A percentile compares a stretch with the other conserved stretches of the same genome.
Conservation (phyloP, 2,888 invertebrate species). For the Orthosia cruda region DNA sequence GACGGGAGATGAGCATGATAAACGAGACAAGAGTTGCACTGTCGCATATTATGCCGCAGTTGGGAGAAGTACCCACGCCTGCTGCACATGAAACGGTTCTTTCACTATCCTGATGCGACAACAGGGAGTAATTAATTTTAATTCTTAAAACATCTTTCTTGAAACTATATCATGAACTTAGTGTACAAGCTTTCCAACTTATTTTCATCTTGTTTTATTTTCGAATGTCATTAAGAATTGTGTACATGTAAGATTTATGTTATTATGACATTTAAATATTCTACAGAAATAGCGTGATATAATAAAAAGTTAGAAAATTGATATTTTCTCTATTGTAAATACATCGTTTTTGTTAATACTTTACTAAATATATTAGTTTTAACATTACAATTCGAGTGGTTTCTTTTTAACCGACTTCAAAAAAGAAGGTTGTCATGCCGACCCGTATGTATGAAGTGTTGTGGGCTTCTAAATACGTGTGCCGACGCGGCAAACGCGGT, state of each 20-base stretch:
- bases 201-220: conserved; percentile 26
- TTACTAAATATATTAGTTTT: conserved; percentile 62
- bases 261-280: conserved; percentile 25
- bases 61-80: conserved; percentile 82
- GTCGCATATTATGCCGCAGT: conserved; percentile 84
- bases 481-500: too few relatives aligned
- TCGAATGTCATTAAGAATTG: conserved; percentile 15
- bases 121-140: too few relatives aligned
- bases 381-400: conserved; percentile 24
- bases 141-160: too few relatives aligned
- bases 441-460: too few relatives aligned
- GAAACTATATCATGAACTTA: conserved; percentile 23
- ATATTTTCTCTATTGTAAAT: conserved; percentile 50
- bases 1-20: conserved; percentile 84
- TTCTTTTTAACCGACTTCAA: conserved; percentile 12
- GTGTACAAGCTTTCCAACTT: conserved; percentile 22
- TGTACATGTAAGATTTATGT: conserved; percentile 30
- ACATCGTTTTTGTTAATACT: conserved; percentile 51
- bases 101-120: conserved; percentile 54
- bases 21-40: conserved; percentile 82
- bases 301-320: conserved; percentile 24
- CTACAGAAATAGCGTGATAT: neutral
- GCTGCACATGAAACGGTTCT: conserved; percentile 85
- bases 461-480: too few relatives aligned
- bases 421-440: too few relatives aligned